Percentiles rank a stretch among this genome's conserved stretches.
These are phyloP conservation scores for Drosophila mayri DNA, from an alignment of 1,140 invertebrate genomes.

Conservation along the genomic window DNA sequence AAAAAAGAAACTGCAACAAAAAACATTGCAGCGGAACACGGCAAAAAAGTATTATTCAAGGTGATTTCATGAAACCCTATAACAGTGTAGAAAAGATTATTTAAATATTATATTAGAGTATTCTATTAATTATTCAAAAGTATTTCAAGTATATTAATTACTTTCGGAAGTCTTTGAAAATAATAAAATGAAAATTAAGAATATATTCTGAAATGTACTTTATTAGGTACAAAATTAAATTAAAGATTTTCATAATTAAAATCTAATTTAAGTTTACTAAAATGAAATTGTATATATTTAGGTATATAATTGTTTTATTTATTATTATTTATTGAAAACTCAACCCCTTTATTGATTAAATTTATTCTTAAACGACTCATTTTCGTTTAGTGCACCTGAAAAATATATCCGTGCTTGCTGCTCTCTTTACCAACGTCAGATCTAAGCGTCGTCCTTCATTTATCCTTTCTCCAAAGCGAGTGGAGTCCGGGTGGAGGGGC, in stretches of 20 bases:
- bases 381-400: constrained; percentile 17
- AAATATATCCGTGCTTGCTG: constrained; percentile 29
- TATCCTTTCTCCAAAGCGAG: constrained; percentile 63
- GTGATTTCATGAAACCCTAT: background rate
- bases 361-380: background rate
- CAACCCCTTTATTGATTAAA: background rate
- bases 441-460: constrained; percentile 79
- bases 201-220: background rate
- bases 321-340: background rate
- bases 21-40: constrained; percentile 1
- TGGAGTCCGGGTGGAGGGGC: constrained; percentile 20
- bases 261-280: background rate
- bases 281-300: background rate
- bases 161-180: background rate
- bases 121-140: background rate
- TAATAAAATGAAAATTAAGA: background rate
- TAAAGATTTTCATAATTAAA: background rate
- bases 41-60: background rate
- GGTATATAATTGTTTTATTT: background rate
- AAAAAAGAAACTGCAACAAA: constrained; percentile 28
- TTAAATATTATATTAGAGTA: no score
- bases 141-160: background rate
- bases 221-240: background rate
- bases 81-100: background rate
- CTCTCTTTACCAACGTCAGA: constrained; percentile 55